phyloP scores from a whole-genome alignment of 2,113 vertebrate species.

The Thunnus thynnus region DNA sequence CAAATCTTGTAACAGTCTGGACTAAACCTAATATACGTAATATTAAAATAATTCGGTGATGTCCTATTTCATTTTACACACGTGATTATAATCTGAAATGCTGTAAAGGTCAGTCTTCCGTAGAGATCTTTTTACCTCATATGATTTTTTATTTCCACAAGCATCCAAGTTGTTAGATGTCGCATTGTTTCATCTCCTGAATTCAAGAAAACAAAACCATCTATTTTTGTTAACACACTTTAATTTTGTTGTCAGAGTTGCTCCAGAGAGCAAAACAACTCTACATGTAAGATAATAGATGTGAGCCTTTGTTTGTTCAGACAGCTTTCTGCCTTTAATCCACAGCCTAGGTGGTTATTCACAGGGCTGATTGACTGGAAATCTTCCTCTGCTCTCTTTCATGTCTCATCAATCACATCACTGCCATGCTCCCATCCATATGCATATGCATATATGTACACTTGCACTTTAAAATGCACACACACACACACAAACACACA shows the following conservation, averaged over 20 bases:
- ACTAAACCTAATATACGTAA: constrained; percentile 12
- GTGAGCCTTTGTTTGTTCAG: constrained; percentile 71
- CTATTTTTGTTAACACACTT: constrained; percentile 79
- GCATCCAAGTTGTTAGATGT: constrained; percentile 53
- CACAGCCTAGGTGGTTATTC: constrained; percentile 69
- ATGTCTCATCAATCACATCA: constrained; percentile 79
- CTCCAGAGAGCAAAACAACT: constrained; percentile 71
- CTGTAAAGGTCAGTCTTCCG: constrained; percentile 44
- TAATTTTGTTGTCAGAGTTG: constrained; percentile 76
- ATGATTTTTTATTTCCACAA: constrained; percentile 27
- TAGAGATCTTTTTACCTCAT: constrained; percentile 41
- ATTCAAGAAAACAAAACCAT: constrained; percentile 69
- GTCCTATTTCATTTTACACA: constrained; percentile 29
- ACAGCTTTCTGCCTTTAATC: constrained; percentile 79
- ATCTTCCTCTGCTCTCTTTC: constrained; percentile 69
- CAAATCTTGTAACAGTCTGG: not conserved
- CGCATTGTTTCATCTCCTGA: constrained; percentile 60
- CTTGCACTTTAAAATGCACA: constrained; percentile 2
- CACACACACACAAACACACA: constrained; percentile 22
- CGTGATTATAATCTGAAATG: constrained; percentile 21
- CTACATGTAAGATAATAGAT: constrained; percentile 67
- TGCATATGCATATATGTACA: constrained; percentile 52
- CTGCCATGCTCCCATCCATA: constrained; percentile 54
- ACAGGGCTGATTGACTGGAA: constrained; percentile 75
- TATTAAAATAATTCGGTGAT: constrained; percentile 1